Conservation (phyloP, 1,140 invertebrate species). For the Papilio aristodemus region DNA sequence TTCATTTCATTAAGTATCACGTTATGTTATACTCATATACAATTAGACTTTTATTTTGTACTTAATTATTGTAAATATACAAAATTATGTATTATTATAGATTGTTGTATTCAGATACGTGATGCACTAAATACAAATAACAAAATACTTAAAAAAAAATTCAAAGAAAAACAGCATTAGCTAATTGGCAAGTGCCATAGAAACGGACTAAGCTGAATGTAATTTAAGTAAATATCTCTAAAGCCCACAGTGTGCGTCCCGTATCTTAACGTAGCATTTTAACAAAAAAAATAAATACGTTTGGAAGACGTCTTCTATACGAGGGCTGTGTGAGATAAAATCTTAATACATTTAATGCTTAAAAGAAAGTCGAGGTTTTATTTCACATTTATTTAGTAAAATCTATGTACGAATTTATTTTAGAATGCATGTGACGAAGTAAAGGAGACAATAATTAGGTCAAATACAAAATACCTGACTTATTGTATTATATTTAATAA, state of each 20-base stretch:
- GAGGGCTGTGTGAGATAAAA: constrained; percentile 1
- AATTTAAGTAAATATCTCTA: not conserved
- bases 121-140: too few species aligned
- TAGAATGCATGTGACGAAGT: not conserved
- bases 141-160: too few species aligned
- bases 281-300: constrained; percentile 28
- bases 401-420: not conserved
- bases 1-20: too few species aligned
- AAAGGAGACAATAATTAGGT: not conserved
- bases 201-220: not conserved
- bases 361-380: not conserved
- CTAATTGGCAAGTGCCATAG: not conserved
- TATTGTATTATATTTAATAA: too few species aligned
- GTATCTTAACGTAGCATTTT: constrained; percentile 22
- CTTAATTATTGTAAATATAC: too few species aligned
- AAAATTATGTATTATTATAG: too few species aligned
- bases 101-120: too few species aligned
- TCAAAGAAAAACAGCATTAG: not conserved
- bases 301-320: constrained; percentile 12
- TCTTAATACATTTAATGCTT: constrained; percentile 21
- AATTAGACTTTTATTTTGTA: too few species aligned
- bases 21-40: too few species aligned
- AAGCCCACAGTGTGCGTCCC: not conserved
- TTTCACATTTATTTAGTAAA: not conserved
- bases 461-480: too few species aligned